phyloP scores from a whole-genome alignment of 2,797 vertebrate genomes.

The Protosalanx chinensis region DNA sequence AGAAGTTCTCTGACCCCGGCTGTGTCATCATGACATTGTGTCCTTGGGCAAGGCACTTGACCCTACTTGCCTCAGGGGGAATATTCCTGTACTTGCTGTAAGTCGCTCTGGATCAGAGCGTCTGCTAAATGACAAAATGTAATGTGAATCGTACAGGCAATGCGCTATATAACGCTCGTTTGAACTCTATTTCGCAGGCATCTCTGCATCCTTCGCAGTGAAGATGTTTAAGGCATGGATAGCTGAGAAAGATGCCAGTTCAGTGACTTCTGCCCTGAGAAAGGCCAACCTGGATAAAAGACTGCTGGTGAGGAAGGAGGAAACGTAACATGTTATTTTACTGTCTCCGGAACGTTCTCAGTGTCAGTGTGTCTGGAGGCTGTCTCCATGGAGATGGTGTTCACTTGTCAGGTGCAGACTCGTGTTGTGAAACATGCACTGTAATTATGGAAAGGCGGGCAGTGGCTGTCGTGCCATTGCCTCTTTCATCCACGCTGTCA shows the following conservation, averaged over 20 bases:
- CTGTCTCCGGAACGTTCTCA: not conserved
- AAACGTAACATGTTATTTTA: not conserved
- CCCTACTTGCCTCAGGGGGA: no score
- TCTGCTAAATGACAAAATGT: no score
- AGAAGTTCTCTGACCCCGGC: no score
- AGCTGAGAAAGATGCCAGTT: conserved; percentile 87
- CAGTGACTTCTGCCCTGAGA: conserved; percentile 86
- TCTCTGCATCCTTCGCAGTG: conserved; percentile 88
- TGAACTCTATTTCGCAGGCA: conserved; percentile 66
- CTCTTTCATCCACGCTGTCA: not conserved
- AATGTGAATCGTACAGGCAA: not conserved
- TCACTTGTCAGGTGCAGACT: conserved; percentile 1
- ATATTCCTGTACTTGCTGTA: no score
- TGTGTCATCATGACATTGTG: no score
- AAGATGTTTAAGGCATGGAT: conserved; percentile 95
- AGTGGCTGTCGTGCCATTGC: not conserved
- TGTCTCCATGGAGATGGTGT: conserved; percentile 7
- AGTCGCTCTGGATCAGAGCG: no score
- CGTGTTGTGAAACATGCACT: no score
- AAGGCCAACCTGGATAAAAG: conserved; percentile 90
- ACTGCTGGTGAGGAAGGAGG: conserved; percentile 79
- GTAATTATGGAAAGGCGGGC: not conserved
- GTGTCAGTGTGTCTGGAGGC: not conserved
- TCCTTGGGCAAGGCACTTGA: no score
- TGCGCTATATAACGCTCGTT: not conserved